Evolutionary conservation across 2,797 vertebrate genomes (phyloP), one percentile per base, ranked within the genome.

Genomic region (Etheostoma perlongum): DNA sequence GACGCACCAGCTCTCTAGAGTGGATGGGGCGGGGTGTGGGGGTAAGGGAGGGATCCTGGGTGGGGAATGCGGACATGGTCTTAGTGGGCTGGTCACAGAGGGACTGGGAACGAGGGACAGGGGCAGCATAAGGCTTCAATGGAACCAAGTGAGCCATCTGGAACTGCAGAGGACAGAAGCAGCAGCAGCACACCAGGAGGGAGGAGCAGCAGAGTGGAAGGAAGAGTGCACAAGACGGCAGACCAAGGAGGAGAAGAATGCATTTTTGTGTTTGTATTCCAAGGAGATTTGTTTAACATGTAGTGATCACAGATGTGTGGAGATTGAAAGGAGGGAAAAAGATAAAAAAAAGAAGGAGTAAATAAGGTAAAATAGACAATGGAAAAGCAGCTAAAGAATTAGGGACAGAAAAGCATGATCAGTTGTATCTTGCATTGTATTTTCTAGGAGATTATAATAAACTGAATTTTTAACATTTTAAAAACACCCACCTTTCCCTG

Each of bases 61-160:
- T 96, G 84, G 96, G 96, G 96, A 97, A 97, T 92, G 97, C 97
- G 85, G 96, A 97, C 95, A 96, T 95, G 88, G 96, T 97, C 94
- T 96, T 96, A 93, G 96, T 96, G 72, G 97, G 96, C 90, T 97
- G 97, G 92, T 98, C 97, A 89, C 97, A 97, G 73, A 98, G 96
- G 89, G 97, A 98, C 93, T 98, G 97, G 82, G 97, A 98, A 89
- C 97, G 96, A 78, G 97, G 97, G 77, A 98, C 97, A 68, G 97
- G 96, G 36, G 96, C 97, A 61, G 96, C 97, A 36, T 97, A 97
- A 72, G 97, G 97, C 94, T 98, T 97, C 89, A 98, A 94, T 21
- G 97, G 97, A 87, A 98, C 96, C 86, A 97, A 95, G 91, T 97
- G 96, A 85, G 96, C 97, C 93, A 97, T 96, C 91, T 97, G 97